phyloP scores from a whole-genome alignment of 2,888 invertebrate genomes.

The Galerucella pusilla region DNA sequence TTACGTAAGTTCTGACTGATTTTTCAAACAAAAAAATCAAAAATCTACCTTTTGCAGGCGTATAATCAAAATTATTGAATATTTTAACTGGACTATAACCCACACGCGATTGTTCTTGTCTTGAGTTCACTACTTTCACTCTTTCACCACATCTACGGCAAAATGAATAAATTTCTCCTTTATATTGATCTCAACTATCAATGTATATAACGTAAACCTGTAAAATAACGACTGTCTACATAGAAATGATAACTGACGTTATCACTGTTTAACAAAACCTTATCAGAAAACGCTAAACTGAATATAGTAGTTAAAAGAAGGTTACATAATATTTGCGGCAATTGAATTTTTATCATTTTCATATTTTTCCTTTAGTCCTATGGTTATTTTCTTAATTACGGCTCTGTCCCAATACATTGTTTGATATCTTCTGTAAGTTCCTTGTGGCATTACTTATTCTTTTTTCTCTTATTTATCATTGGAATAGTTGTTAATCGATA shows the following conservation, averaged over 20 bases:
- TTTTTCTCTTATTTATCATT: too few species aligned
- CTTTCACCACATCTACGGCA: not conserved
- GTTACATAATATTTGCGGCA: not conserved
- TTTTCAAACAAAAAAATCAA: too few species aligned
- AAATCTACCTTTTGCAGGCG: too few species aligned
- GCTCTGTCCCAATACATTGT: too few species aligned
- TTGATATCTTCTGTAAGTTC: too few species aligned
- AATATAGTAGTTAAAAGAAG: not conserved
- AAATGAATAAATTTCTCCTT: not conserved
- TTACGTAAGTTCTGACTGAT: too few species aligned
- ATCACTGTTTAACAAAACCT: slow-evolving; percentile 2
- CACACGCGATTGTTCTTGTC: not conserved
- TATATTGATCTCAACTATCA: not conserved
- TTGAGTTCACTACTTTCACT: not conserved
- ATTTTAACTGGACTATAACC: slow-evolving; percentile 8
- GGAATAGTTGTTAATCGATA: too few species aligned
- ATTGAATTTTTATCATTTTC: not conserved
- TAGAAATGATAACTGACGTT: not conserved
- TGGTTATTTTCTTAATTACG: too few species aligned
- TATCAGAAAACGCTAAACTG: slow-evolving; percentile 7
- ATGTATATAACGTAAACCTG: not conserved
- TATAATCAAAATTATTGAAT: not conserved
- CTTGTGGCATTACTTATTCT: too few species aligned
- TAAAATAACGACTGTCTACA: not conserved
- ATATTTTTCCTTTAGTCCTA: not conserved